Percentiles rank a stretch among this genome's conserved stretches.
phyloP scores from a whole-genome alignment of 2,113 vertebrate species.

The Grus americana region DNA sequence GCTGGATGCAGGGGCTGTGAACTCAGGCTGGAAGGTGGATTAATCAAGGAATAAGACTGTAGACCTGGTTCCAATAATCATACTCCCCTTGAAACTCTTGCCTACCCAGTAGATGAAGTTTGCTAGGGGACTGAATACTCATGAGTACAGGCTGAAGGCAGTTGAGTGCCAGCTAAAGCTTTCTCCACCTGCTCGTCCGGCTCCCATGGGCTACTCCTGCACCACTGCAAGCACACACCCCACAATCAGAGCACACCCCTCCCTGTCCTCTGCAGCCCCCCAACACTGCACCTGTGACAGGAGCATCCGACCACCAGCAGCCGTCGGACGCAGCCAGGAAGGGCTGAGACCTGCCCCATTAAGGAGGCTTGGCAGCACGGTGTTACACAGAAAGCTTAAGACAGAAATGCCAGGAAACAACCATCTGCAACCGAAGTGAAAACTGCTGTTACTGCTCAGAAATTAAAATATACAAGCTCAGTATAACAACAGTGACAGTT shows the following conservation, averaged over 20 bases:
- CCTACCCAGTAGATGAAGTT: not conserved
- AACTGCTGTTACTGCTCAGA: not conserved
- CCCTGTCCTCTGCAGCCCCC: not conserved
- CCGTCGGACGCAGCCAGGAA: fast-evolving
- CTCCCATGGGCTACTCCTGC: not conserved
- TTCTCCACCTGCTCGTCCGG: not conserved
- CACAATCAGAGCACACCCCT: not conserved
- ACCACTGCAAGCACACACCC: not conserved
- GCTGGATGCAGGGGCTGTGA: not conserved
- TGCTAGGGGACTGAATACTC: not conserved
- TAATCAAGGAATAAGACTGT: not conserved
- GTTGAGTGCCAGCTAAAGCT: not conserved
- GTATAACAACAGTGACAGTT: not conserved
- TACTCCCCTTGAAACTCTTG: not conserved
- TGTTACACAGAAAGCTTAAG: not conserved
- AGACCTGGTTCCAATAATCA: not conserved
- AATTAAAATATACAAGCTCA: not conserved
- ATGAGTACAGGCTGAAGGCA: not conserved
- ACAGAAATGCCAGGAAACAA: not conserved
- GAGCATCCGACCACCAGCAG: not conserved
- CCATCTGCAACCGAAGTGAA: not conserved
- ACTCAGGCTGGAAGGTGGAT: not conserved
- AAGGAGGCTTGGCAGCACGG: not conserved
- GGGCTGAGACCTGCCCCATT: not conserved
- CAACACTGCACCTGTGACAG: not conserved